Percentiles rank a stretch among this genome's conserved stretches.
Conservation (phyloP, 2,113 vertebrate species). For the Anas platyrhynchos region DNA sequence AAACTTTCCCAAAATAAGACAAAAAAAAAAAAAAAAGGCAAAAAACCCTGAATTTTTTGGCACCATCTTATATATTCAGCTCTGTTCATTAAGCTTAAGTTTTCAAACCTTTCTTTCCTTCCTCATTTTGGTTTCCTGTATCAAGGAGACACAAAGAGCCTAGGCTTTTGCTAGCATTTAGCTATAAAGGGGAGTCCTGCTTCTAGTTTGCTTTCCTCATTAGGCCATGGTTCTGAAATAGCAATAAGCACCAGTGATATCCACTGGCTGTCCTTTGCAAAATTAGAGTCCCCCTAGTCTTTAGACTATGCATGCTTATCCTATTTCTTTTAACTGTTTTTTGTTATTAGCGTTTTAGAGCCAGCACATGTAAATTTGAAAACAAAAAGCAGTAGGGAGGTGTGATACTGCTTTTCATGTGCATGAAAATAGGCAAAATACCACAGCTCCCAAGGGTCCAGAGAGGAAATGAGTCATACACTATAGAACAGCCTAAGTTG, state of each 20-base stretch:
- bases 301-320: neutral
- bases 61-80: neutral
- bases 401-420: neutral
- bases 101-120: neutral
- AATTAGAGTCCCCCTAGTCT: neutral
- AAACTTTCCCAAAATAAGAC: neutral
- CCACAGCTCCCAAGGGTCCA: neutral
- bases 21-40: neutral
- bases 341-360: neutral
- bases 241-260: neutral
- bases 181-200: neutral
- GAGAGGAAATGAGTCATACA: neutral
- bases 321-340: neutral
- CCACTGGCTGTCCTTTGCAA: neutral
- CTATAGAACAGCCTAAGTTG: neutral
- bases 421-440: fast-evolving
- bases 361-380: neutral
- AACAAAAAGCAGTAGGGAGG: neutral
- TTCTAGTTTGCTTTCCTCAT: neutral
- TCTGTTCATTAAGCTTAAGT: neutral
- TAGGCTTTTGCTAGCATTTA: neutral
- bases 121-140: neutral
- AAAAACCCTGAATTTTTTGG: neutral
- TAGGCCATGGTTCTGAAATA: neutral
- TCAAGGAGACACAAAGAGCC: too few species aligned